Percentiles rank a stretch among this genome's conserved stretches.
Conservation (phyloP, 1,140 invertebrate genomes). For the Macrostomum lignano region DNA sequence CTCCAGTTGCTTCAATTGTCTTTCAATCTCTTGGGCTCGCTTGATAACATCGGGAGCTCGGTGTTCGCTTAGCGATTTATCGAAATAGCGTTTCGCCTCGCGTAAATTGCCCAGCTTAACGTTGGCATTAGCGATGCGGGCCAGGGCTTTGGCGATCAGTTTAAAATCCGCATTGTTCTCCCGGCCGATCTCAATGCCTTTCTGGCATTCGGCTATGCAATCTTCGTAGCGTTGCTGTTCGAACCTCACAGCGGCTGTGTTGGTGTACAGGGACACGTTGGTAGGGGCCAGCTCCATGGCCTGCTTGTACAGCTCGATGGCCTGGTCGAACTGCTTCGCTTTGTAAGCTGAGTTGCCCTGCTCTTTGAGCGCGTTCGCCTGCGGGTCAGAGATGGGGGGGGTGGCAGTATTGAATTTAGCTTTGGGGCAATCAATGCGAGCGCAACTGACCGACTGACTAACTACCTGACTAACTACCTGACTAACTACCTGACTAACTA, state of each 20-base stretch:
- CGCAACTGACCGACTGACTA: no score
- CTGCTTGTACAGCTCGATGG: constrained; percentile 56
- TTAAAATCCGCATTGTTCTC: constrained; percentile 89
- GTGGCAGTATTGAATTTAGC: no score
- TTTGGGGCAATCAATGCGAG: no score
- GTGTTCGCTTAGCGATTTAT: constrained; percentile 87
- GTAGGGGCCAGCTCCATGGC: constrained; percentile 60
- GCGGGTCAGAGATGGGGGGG: no score
- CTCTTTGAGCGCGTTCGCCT: no score
- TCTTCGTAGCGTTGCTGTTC: constrained; percentile 71
- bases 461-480: no score
- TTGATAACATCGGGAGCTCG: constrained; percentile 50
- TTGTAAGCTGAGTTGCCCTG: constrained; percentile 76
- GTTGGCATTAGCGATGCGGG: constrained; percentile 32
- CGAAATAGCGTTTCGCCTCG: constrained; percentile 62
- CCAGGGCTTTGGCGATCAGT: constrained; percentile 55
- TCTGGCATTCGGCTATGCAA: constrained; percentile 69
- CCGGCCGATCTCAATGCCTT: constrained; percentile 69
- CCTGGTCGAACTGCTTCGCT: constrained; percentile 64
- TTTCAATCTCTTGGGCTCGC: constrained; percentile 33
- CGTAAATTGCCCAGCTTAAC: constrained; percentile 41
- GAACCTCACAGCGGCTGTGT: constrained; percentile 79
- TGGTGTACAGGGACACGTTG: constrained; percentile 71
- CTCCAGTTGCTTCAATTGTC: constrained; percentile 58
- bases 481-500: no score